Percentiles rank a stretch among this genome's conserved stretches.
These are phyloP conservation scores for Caenorhabditis imperialis DNA, from an alignment of 2,888 invertebrate genomes.

Conservation along the genomic window DNA sequence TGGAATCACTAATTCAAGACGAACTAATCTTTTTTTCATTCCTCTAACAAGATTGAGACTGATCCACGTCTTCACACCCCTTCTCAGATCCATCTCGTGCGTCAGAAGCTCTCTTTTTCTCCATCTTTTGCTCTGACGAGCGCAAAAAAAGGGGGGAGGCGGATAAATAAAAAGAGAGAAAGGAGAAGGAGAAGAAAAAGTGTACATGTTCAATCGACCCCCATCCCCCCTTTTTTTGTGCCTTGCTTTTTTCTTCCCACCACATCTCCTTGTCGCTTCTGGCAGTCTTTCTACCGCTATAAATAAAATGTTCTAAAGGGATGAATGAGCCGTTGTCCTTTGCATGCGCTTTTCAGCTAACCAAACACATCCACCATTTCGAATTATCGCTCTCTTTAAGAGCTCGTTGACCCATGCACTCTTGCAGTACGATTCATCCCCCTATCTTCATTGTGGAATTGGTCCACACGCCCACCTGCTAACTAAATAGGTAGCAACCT, in stretches of 20 bases:
- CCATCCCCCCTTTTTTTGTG: slow-evolving; percentile 31
- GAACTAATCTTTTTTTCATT: slow-evolving; percentile 15
- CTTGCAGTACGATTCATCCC: too few relatives aligned
- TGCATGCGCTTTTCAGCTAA: slow-evolving; percentile 33
- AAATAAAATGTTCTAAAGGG: slow-evolving; percentile 29
- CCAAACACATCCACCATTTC: too few relatives aligned
- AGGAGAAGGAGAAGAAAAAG: slow-evolving; percentile 25
- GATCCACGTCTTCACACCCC: slow-evolving; percentile 31
- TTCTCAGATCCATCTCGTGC: slow-evolving; percentile 2
- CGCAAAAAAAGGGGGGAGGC: slow-evolving; percentile 13
- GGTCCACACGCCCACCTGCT: too few relatives aligned
- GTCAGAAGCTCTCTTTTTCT: too few relatives aligned
- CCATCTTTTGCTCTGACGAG: neutral
- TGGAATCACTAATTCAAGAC: neutral
- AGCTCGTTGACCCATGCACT: too few relatives aligned
- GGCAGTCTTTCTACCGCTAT: neutral
- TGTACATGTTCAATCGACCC: slow-evolving; percentile 52
- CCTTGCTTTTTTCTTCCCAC: slow-evolving; percentile 9
- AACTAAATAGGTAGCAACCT: too few relatives aligned
- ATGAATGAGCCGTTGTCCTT: slow-evolving; percentile 21
- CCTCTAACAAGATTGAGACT: slow-evolving; percentile 46
- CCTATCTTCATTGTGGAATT: too few relatives aligned
- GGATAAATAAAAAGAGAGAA: slow-evolving; percentile 5
- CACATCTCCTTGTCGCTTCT: neutral
- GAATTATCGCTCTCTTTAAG: slow-evolving; percentile 5